A percentile compares a stretch with the other conserved stretches of the same genome.
Evolutionary conservation across 2,888 invertebrate species (phyloP).

Genomic region (Didymodactylos carnosus): DNA sequence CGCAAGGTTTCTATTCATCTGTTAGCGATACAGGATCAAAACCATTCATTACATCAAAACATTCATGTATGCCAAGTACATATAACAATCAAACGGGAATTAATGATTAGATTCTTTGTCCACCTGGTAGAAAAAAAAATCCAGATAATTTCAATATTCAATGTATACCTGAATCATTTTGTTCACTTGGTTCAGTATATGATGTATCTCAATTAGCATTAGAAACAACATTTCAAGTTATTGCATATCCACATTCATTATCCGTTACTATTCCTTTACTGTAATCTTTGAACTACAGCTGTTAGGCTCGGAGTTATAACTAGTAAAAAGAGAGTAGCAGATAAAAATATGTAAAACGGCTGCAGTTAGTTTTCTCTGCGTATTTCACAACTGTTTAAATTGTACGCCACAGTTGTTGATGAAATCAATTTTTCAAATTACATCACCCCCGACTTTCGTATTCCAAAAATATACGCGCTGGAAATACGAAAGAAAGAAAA

Average conservation of each 20-base stretch:
- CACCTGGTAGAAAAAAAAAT: neutral
- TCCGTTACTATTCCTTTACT: too few species aligned
- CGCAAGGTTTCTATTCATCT: neutral
- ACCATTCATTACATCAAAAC: neutral
- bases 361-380: too few species aligned
- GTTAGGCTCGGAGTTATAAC: too few species aligned
- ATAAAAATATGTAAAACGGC: too few species aligned
- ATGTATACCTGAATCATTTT: neutral
- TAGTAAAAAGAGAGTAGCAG: too few species aligned
- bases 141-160: neutral
- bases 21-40: neutral
- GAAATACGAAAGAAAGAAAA: too few species aligned
- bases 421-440: too few species aligned
- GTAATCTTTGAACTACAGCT: too few species aligned
- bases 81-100: neutral
- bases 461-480: too few species aligned
- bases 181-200: neutral
- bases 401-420: too few species aligned
- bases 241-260: neutral
- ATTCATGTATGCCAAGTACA: neutral
- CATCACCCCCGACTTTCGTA: too few species aligned
- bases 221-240: neutral
- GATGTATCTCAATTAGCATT: neutral
- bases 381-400: too few species aligned
- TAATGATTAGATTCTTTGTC: neutral